Evolutionary conservation across 2,113 vertebrate genomes (phyloP), one percentile per base, ranked within the genome.

Genomic region (Paradoxurus hermaphroditus): DNA sequence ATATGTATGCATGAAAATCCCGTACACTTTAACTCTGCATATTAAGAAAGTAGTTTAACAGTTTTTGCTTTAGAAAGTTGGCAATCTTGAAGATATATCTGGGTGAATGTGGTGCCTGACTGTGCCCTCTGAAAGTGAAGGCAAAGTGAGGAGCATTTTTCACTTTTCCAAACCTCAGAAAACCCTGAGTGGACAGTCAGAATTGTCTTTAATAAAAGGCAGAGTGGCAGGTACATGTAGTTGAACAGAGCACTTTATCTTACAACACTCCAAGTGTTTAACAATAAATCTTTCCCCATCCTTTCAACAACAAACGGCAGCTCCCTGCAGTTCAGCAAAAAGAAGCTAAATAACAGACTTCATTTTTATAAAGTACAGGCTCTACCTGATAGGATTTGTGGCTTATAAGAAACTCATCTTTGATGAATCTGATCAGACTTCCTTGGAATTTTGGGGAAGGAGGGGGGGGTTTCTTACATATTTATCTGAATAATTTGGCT

Each of bases 211-310:
- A 53, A 89, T 36, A 82, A 86, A 94, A 90, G 39, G 21, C 34
- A 19, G 67, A 82, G 67, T 87, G 53, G 53, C 86, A 94, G 14
- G 63, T 63, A 49, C 31, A 27, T 36, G 18, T 25, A 73, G 23
- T 31, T 65, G 90, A 78, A 84, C 16, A 39, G 87, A 75, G 4
- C 63, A 87, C 44, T 89, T 89, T 88, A 75, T 77, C 82, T 97
- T 94, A 85, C 15, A 86, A 49, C 39, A 83, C 31, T 51, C 23
- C 36, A 46, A 56, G 46, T 92, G n/a, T 49, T 90, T 75, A 83
- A 81, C 59, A 70, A 78, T 75, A 96, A 96, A 97, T 90, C 53
- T 46, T 90, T 96, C 39, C 84, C 41, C 68, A 70, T 51, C 41
- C 13, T 11, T 49, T 44, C 18, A 82, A 82, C 9, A 81, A 70